These are phyloP conservation scores for Hemiprocne comata DNA, from an alignment of 2,113 vertebrate genomes.

Conservation along the genomic window DNA sequence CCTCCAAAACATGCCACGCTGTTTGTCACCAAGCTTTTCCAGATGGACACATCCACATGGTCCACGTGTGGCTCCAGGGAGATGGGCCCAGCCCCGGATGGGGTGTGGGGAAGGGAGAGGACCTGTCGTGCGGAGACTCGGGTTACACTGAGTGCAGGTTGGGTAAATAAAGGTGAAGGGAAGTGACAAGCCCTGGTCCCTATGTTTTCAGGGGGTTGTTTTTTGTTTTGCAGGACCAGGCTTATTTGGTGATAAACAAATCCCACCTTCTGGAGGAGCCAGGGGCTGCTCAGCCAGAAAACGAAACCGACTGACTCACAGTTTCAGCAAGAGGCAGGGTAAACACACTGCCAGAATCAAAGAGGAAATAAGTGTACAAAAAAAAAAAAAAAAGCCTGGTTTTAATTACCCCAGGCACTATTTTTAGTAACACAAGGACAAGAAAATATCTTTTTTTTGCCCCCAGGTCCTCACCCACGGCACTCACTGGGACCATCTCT, in stretches of 20 bases:
- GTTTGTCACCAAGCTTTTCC: fast-evolving
- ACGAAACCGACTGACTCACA: constrained; percentile 51
- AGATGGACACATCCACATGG: background rate
- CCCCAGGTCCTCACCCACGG: background rate
- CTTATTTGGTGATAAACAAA: constrained; percentile 5
- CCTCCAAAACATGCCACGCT: fast-evolving
- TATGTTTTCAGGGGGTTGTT: background rate
- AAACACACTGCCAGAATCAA: background rate
- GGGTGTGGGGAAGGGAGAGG: background rate
- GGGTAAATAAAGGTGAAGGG: background rate
- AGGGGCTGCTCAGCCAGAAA: background rate
- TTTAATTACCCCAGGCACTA: background rate
- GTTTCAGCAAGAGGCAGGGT: constrained; percentile 21
- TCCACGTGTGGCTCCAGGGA: fast-evolving
- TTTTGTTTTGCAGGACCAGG: background rate
- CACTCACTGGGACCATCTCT: background rate
- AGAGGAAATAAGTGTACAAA: background rate
- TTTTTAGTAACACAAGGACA: background rate
- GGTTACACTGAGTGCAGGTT: background rate
- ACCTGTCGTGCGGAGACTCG: fast-evolving
- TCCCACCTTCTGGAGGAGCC: background rate
- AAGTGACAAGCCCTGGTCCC: background rate
- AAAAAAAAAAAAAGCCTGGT: background rate
- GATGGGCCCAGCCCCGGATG: background rate
- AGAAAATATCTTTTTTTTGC: fast-evolving